These are phyloP conservation scores for Gerris lacustris DNA, from an alignment of 2,888 invertebrate species.

Conservation along the genomic window DNA sequence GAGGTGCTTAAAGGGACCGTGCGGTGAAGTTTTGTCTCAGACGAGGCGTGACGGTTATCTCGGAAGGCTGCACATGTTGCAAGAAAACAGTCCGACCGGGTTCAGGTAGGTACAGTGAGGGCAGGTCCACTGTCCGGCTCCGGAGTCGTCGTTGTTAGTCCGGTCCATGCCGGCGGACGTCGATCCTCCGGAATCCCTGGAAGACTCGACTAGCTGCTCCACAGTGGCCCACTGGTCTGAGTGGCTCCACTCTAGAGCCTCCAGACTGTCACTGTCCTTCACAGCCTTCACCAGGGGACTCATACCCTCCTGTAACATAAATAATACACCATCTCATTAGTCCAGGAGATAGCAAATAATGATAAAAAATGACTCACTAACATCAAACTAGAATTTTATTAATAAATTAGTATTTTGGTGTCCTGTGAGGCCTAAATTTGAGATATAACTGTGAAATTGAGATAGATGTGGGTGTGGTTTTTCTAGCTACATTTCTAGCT, in stretches of 20 bases:
- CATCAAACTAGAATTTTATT: too few relatives aligned
- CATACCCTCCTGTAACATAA: slow-evolving; percentile 48
- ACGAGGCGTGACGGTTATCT: slow-evolving; percentile 38
- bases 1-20: too few relatives aligned
- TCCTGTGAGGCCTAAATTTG: too few relatives aligned
- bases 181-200: slow-evolving; percentile 35
- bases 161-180: slow-evolving; percentile 28
- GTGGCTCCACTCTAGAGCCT: slow-evolving; percentile 65
- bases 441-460: too few relatives aligned
- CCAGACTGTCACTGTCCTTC: slow-evolving; percentile 51
- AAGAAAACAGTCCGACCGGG: slow-evolving; percentile 55
- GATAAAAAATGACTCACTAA: too few relatives aligned
- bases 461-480: too few relatives aligned
- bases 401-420: too few relatives aligned
- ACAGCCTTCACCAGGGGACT: slow-evolving; percentile 66
- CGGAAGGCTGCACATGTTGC: slow-evolving; percentile 89
- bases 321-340: background rate
- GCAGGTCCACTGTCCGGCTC: slow-evolving; percentile 67
- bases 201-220: slow-evolving; percentile 57
- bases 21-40: too few relatives aligned
- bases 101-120: slow-evolving; percentile 89
- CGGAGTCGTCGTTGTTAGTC: slow-evolving; percentile 31
- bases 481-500: too few relatives aligned
- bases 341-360: too few relatives aligned
- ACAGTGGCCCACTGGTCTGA: slow-evolving; percentile 82